Evolutionary conservation across 2,797 vertebrate species (phyloP).

Genomic region (Melanotaenia boesemani): DNA sequence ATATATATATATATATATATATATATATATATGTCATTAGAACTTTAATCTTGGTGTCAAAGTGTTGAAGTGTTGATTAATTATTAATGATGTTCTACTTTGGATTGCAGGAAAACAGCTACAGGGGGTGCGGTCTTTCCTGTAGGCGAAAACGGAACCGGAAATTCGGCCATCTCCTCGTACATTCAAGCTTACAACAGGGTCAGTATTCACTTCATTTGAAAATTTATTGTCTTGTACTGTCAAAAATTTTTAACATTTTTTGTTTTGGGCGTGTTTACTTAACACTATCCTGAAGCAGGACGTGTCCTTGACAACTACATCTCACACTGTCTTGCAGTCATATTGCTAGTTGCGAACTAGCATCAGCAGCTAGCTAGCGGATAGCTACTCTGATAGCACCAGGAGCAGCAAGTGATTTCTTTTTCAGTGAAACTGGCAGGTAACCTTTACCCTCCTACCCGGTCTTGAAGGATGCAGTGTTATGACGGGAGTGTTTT

Average conservation of each 20-base stretch:
- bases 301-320: conserved; percentile 41
- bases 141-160: conserved; percentile 83
- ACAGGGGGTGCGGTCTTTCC: conserved; percentile 83
- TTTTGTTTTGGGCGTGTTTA: conserved; percentile 19
- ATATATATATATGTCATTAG: not conserved
- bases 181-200: conserved; percentile 80
- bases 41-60: conserved; percentile 3
- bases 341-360: conserved; percentile 59
- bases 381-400: conserved; percentile 55
- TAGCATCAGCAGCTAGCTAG: conserved; percentile 69
- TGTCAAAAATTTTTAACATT: conserved; percentile 35
- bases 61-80: conserved; percentile 5
- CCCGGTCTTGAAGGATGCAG: conserved; percentile 22
- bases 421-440: conserved; percentile 43
- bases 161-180: conserved; percentile 89
- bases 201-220: conserved; percentile 82
- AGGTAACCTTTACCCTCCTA: conserved; percentile 30
- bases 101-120: conserved; percentile 63
- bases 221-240: conserved; percentile 49
- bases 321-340: conserved; percentile 31
- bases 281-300: conserved; percentile 22
- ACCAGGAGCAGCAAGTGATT: conserved; percentile 64
- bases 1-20: not conserved
- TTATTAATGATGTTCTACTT: conserved; percentile 54
- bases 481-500: conserved; percentile 4